phyloP scores from a whole-genome alignment of 2,888 invertebrate genomes.

The Scotopteryx bipunctaria region DNA sequence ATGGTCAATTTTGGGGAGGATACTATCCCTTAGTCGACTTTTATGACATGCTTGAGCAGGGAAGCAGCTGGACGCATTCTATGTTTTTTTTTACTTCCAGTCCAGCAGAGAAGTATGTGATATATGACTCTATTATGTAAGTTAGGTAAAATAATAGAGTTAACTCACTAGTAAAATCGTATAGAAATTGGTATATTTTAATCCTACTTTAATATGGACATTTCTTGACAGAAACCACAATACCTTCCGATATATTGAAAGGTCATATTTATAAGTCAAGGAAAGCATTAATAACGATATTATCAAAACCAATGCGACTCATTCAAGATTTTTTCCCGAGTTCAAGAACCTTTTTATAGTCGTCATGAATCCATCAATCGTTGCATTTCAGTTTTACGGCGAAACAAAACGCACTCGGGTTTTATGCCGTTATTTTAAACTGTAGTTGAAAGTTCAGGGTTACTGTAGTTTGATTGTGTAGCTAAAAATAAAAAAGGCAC shows the following conservation, averaged over 20 bases:
- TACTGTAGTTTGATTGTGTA: conserved; percentile 15
- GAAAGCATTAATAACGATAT: conserved; percentile 50
- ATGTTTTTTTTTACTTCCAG: too few relatives aligned
- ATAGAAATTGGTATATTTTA: too few relatives aligned
- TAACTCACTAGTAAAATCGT: too few relatives aligned
- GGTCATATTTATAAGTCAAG: conserved; percentile 42
- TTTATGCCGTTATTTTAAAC: conserved; percentile 31
- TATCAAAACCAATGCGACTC: conserved; percentile 42
- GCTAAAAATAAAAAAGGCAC: conserved; percentile 5
- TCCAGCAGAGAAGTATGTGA: too few relatives aligned
- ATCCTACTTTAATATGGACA: too few relatives aligned
- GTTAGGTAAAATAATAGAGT: too few relatives aligned
- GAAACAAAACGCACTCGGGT: conserved; percentile 49
- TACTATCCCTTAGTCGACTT: too few relatives aligned
- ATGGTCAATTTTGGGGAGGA: too few relatives aligned
- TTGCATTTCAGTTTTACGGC: conserved; percentile 61
- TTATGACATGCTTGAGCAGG: too few relatives aligned
- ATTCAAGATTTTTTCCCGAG: conserved; percentile 46
- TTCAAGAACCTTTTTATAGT: conserved; percentile 64
- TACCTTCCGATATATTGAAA: conserved; percentile 15
- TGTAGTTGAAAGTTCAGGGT: conserved; percentile 42
- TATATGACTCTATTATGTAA: too few relatives aligned
- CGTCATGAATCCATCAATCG: conserved; percentile 63
- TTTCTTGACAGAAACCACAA: neutral
- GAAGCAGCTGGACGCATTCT: too few relatives aligned